phyloP scores from a whole-genome alignment of 2,113 vertebrate species.

The Cyphomyrus discorhynchus region DNA sequence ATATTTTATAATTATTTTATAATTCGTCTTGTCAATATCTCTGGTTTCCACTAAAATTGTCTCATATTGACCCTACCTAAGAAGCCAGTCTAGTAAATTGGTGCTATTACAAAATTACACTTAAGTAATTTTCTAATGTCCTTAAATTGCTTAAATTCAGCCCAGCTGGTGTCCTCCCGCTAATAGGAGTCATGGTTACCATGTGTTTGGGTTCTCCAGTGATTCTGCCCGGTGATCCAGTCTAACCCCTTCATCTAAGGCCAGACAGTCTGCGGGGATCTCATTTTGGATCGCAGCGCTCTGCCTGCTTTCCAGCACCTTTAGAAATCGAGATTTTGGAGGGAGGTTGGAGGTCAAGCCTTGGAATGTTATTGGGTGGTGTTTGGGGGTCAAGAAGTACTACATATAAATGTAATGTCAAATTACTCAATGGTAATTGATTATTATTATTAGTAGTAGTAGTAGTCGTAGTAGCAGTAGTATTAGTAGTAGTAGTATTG shows the following conservation, averaged over 20 bases:
- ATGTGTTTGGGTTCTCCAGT: slow-evolving; percentile 35
- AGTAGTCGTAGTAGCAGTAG: not conserved
- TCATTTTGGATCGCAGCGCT: not conserved
- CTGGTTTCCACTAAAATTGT: not conserved
- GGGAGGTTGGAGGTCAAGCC: not conserved
- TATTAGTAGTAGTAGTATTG: not conserved
- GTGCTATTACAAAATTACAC: not conserved
- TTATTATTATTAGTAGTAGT: not conserved
- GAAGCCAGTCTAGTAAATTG: not conserved
- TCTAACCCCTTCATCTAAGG: slow-evolving; percentile 49
- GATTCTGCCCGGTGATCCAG: slow-evolving; percentile 22
- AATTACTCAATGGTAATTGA: not conserved
- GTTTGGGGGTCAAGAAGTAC: not conserved
- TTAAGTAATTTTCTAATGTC: not conserved
- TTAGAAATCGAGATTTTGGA: not conserved
- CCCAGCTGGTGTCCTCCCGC: slow-evolving; percentile 14
- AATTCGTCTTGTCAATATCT: not conserved
- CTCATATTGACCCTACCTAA: not conserved
- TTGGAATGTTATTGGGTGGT: not conserved
- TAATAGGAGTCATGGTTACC: not conserved
- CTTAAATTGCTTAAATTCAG: slow-evolving; percentile 35
- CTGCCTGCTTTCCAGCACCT: not conserved
- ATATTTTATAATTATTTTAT: not conserved
- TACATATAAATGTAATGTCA: not conserved
- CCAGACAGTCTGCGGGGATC: slow-evolving; percentile 1